Percentiles rank a stretch among this genome's conserved stretches.
Conservation (phyloP, 53 echinoderm and acorn worm genomes). For the Echinometra lucunter region DNA sequence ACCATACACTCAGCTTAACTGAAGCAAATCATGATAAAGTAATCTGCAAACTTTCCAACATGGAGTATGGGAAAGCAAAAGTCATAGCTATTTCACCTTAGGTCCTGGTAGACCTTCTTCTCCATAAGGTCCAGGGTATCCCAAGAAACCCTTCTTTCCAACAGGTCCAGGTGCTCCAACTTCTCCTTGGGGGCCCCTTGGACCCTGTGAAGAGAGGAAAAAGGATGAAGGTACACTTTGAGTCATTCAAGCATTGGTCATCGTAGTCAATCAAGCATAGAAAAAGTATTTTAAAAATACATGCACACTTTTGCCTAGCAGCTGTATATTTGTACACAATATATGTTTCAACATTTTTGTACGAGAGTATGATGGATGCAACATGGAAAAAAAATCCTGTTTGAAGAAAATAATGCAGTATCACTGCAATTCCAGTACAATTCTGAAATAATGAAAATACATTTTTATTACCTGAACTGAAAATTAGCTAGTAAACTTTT, state of each 20-base stretch:
- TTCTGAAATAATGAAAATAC: too few relatives aligned
- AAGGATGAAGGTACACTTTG: too few relatives aligned
- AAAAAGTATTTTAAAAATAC: background rate
- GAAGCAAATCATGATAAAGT: background rate
- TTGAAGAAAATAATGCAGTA: too few relatives aligned
- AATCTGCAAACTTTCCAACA: background rate
- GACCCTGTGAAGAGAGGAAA: constrained; percentile 4
- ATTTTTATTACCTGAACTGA: too few relatives aligned
- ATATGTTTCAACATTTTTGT: too few relatives aligned
- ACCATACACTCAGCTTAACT: too few relatives aligned
- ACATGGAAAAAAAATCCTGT: too few relatives aligned
- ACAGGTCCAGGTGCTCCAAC: constrained; percentile 4
- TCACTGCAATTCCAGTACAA: too few relatives aligned
- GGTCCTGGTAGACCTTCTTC: constrained; percentile 58
- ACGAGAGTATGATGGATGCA: too few relatives aligned
- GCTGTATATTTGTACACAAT: too few relatives aligned
- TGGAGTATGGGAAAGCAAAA: background rate
- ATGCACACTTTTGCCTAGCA: too few relatives aligned
- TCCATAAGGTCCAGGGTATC: constrained; percentile 41
- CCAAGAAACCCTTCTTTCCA: constrained; percentile 58
- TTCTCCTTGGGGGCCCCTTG: constrained; percentile 48
- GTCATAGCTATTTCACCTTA: constrained; percentile 70
- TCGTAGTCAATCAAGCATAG: background rate
- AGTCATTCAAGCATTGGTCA: background rate
- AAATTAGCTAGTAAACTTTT: too few relatives aligned